A percentile compares a stretch with the other conserved stretches of the same genome.
These are phyloP conservation scores for Orthosia incerta DNA, from an alignment of 2,888 invertebrate genomes.

Conservation along the genomic window DNA sequence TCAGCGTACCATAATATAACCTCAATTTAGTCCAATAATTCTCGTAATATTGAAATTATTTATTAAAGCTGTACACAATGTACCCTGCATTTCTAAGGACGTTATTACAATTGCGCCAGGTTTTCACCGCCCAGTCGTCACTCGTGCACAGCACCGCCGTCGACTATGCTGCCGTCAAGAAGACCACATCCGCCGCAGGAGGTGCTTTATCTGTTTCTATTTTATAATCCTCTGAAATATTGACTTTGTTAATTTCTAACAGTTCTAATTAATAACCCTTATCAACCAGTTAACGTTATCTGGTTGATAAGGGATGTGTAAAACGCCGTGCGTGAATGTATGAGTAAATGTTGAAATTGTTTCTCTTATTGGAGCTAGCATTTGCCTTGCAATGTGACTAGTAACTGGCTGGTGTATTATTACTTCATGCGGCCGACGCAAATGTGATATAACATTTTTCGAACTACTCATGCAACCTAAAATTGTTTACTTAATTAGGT, in stretches of 20 bases:
- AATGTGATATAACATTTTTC: no score
- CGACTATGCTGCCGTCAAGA: conserved; percentile 81
- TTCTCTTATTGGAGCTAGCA: not conserved
- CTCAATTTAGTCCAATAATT: conserved; percentile 8
- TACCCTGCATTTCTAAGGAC: conserved; percentile 57
- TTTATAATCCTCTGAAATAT: conserved; percentile 10
- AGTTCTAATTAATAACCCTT: conserved; percentile 10
- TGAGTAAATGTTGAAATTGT: not conserved
- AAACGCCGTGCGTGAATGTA: not conserved
- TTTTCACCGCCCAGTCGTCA: conserved; percentile 52
- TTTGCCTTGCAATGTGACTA: no score
- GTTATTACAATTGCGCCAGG: conserved; percentile 62
- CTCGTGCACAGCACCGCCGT: conserved; percentile 71
- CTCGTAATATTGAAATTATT: not conserved
- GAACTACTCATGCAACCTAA: no score
- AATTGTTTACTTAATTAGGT: no score
- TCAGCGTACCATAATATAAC: conserved; percentile 26
- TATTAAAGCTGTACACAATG: conserved; percentile 55
- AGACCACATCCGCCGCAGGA: conserved; percentile 87
- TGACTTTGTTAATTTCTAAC: not conserved
- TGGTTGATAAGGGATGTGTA: not conserved
- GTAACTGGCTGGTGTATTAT: no score
- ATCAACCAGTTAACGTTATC: conserved; percentile 9
- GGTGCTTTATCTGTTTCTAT: conserved; percentile 68
- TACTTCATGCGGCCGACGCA: no score